These are phyloP conservation scores for Dipodomys merriami DNA, from an alignment of 2,113 vertebrate genomes.

Conservation along the genomic window DNA sequence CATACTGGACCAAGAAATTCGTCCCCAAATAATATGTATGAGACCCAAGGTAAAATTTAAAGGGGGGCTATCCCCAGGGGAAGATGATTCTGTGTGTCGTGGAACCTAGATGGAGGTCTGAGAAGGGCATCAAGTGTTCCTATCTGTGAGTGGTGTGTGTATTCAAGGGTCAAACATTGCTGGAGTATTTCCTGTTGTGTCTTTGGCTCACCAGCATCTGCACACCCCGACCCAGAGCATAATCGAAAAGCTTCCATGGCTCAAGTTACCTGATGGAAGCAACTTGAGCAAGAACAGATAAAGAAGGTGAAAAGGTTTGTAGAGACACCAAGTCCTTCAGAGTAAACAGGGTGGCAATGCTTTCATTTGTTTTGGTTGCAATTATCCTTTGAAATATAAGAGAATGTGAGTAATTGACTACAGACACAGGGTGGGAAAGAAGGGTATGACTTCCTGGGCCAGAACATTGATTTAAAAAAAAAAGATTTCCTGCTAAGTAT, in stretches of 20 bases:
- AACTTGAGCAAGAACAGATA: background rate
- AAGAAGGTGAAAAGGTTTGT: background rate
- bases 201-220: background rate
- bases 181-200: background rate
- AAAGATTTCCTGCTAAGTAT: background rate
- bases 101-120: background rate
- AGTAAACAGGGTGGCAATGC: too few species aligned
- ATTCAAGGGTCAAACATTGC: too few species aligned
- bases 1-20: background rate
- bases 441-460: background rate
- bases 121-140: too few species aligned
- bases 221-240: rapidly evolving
- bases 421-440: background rate
- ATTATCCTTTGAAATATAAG: too few species aligned
- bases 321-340: too few species aligned
- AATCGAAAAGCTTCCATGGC: background rate
- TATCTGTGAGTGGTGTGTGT: background rate
- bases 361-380: too few species aligned
- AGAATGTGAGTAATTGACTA: background rate
- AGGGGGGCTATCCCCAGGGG: background rate
- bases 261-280: background rate
- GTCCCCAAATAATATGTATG: background rate
- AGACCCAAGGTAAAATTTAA: background rate
- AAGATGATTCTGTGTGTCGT: background rate
- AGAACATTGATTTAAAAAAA: background rate